Evolutionary conservation across 1,140 invertebrate species (phyloP), one percentile per base, ranked within the genome.

Genomic region (Drosophila pachea): DNA sequence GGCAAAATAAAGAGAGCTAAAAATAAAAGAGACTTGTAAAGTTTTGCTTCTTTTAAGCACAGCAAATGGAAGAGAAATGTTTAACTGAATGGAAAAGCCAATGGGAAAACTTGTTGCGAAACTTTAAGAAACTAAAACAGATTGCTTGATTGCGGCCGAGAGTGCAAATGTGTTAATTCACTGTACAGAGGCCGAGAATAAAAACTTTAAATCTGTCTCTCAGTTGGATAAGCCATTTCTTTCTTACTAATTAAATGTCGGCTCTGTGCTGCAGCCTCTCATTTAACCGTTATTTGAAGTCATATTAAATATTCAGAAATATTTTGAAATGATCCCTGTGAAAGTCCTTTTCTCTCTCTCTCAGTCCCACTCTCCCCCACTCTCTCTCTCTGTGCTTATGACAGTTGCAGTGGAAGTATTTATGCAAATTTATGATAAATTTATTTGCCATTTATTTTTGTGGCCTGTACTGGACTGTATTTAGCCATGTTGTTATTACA

Each of bases 361-460:
- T n/a, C n/a, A n/a, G n/a, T n/a, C n/a, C n/a, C n/a, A n/a, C n/a
- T n/a, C n/a, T n/a, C n/a, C n/a, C n/a, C n/a, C n/a, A n/a, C n/a
- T n/a, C 7, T 16, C 55, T n/a, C 11, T 40, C 22, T 49, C 33
- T 31, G 7, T 52, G 9, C 14, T 29, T 63, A 22, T 36, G 47
- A 47, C 71, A 50, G 43, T 2, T 68, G 42, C 56, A 74, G 45
- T 43, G 45, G 32, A 48, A 40, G 45, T 58, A 62, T 74, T 86
- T 86, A 79, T 73, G 76, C 47, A 84, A 68, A 84, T 84, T 79
- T 71, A 70, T 70, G 55, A 60, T 59, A 84, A 76, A 76, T 83
- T 76, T 86, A 79, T 22, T 22, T 22, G 22, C 22, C 22, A 22
- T 22, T 22, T 22, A 22, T 22, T 22, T 22, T 22, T 22, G n/a